Base-by-base conservation (phyloP, 2,797 vertebrate genomes). In the Miichthys miiuy region DNA sequence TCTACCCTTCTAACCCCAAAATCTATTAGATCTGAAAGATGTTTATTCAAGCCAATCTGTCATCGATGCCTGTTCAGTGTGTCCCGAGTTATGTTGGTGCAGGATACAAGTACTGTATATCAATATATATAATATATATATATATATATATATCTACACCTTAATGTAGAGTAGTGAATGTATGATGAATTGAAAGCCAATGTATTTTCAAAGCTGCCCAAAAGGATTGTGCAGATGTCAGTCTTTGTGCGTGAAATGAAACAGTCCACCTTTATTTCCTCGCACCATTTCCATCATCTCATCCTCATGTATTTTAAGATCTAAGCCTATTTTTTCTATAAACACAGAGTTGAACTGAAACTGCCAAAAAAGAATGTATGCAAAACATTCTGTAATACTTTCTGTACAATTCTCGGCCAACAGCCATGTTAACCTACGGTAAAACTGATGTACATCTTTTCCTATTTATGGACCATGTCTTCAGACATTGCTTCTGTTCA, bases 361-460 rank as follows among this genome's bases (percentile, higher is more conserved):
- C 95, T 95, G 95, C 95, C 95, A 96, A 96, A 95, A 93, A 91
- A 82, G 93, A 95, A 94, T 95, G 94, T 95, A 94, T 92, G 87
- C 86, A 91, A 94, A 92, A 90, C 91, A 93, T 94, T 95, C 92
- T 93, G 85, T 89, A 88, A 90, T 87, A 91, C 90, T 92, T 92
- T 91, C 78, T 94, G 94, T 94, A 92, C 90, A 90, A 92, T 86
- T 92, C 78, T 92, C 79, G 80, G 91, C 93, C 89, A 90, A 88
- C 84, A 89, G 88, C 87, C 85, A 77, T 88, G 89, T 90, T 68
- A 86, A 84, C 80, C 79, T 84, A 27, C 42, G 54, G 55, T 80
- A 75, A 38, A 84, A 81, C 84, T 38, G 71, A 79, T 66, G 54
- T 71, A 66, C 86, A 87, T 82, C 30, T 63, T 78, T 87, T 87